These are phyloP conservation scores for Recurvirostra avosetta DNA, from an alignment of 2,113 vertebrate genomes.

Conservation along the genomic window DNA sequence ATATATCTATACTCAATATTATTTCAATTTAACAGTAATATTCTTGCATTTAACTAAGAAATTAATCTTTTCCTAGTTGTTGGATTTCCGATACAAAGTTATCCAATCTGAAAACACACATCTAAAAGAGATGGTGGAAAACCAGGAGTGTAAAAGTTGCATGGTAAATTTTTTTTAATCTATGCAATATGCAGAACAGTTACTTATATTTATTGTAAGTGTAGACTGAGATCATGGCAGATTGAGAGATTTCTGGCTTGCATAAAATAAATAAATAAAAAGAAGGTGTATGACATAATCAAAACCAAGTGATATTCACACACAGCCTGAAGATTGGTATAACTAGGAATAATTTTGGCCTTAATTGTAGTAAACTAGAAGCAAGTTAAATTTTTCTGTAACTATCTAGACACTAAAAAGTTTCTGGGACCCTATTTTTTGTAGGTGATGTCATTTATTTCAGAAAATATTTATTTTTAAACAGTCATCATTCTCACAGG, in stretches of 20 bases:
- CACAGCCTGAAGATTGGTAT: neutral
- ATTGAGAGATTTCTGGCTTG: neutral
- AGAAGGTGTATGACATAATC: neutral
- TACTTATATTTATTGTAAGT: neutral
- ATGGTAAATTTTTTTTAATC: conserved; percentile 43
- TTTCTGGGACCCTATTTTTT: neutral
- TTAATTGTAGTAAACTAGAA: neutral
- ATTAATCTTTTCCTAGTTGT: conserved; percentile 56
- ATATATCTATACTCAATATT: neutral
- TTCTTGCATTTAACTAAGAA: neutral
- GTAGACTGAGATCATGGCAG: neutral
- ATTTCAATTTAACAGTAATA: neutral
- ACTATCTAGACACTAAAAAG: neutral
- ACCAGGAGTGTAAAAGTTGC: conserved; percentile 27
- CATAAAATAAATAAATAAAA: neutral
- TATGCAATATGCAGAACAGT: neutral
- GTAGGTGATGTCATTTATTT: neutral
- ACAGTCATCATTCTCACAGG: neutral
- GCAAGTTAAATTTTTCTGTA: neutral
- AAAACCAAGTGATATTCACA: neutral
- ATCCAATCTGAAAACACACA: conserved; percentile 63
- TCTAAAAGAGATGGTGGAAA: conserved; percentile 67
- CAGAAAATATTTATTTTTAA: neutral
- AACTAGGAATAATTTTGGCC: neutral
- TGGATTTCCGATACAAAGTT: conserved; percentile 45